Evolutionary conservation across 1,140 invertebrate genomes (phyloP).

Genomic region (Littorina saxatilis): DNA sequence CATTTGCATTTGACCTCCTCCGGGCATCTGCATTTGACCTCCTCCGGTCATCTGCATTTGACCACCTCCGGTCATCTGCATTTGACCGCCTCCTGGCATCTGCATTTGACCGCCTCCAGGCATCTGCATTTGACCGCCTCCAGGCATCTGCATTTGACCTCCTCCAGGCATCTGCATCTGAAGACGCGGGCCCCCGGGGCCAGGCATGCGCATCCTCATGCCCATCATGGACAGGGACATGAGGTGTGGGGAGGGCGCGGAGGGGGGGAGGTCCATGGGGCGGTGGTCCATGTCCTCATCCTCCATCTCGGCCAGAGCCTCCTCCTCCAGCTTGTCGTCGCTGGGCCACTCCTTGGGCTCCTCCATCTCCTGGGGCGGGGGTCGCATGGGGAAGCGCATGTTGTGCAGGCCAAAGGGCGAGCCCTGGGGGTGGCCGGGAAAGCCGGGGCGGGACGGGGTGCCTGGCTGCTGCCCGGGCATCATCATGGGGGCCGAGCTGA

Average conservation of each 20-base stretch:
- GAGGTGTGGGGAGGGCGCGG: not conserved
- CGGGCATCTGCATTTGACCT: not conserved
- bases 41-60: slow-evolving; percentile 2
- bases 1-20: no score
- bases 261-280: not conserved
- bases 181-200: slow-evolving; percentile 5
- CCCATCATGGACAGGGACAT: slow-evolving; percentile 14
- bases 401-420: slow-evolving; percentile 4
- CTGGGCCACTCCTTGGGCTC: slow-evolving; percentile 27
- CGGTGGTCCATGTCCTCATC: slow-evolving; percentile 30
- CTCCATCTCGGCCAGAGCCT: slow-evolving; percentile 35
- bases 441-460: not conserved
- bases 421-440: not conserved
- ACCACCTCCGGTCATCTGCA: not conserved
- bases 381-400: slow-evolving; percentile 11
- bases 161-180: not conserved
- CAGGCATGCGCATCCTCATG: slow-evolving; percentile 21
- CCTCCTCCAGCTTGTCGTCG: slow-evolving; percentile 34
- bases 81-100: not conserved
- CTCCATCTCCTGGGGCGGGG: slow-evolving; percentile 19
- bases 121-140: not conserved
- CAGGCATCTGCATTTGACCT: not conserved
- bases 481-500: slow-evolving; percentile 4
- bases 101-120: not conserved
- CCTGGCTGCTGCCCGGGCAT: slow-evolving; percentile 16